Conservation (phyloP, 1,140 invertebrate genomes). For the Brachionus koreanus region DNA sequence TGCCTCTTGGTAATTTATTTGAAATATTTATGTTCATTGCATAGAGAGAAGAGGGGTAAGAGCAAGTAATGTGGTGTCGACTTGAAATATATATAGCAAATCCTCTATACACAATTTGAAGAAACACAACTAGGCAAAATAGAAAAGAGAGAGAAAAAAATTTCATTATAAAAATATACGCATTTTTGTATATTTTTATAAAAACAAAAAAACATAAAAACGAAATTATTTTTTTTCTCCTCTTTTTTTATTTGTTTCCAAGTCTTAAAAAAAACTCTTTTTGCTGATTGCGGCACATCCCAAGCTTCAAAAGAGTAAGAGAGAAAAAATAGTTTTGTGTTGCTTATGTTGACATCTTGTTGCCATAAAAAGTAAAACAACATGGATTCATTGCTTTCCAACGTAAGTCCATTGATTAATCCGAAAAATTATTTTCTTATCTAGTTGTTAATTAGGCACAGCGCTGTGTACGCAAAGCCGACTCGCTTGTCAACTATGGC, state of each 20-base stretch:
- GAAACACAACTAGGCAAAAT: slow-evolving; percentile 1
- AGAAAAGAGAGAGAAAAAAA: neutral
- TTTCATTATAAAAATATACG: slow-evolving; percentile 41
- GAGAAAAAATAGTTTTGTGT: slow-evolving; percentile 31
- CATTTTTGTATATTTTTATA: slow-evolving; percentile 36
- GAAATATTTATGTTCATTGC: neutral
- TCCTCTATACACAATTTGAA: neutral
- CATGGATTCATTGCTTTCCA: slow-evolving; percentile 30
- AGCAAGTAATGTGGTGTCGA: neutral
- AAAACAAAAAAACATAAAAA: slow-evolving; percentile 31
- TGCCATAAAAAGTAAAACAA: neutral
- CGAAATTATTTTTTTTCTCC: slow-evolving; percentile 37
- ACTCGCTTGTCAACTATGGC: neutral
- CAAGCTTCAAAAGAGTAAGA: slow-evolving; percentile 3
- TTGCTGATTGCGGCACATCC: slow-evolving; percentile 6
- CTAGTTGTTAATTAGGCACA: neutral
- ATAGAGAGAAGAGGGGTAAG: neutral
- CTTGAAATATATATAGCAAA: neutral
- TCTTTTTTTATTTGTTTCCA: neutral
- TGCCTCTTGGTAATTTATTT: neutral
- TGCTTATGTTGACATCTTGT: neutral
- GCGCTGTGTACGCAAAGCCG: slow-evolving; percentile 3
- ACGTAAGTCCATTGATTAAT: neutral
- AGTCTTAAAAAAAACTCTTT: neutral
- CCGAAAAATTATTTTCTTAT: neutral